phyloP scores from a whole-genome alignment of 2,888 invertebrate species.

The Penaeus monodon region DNA sequence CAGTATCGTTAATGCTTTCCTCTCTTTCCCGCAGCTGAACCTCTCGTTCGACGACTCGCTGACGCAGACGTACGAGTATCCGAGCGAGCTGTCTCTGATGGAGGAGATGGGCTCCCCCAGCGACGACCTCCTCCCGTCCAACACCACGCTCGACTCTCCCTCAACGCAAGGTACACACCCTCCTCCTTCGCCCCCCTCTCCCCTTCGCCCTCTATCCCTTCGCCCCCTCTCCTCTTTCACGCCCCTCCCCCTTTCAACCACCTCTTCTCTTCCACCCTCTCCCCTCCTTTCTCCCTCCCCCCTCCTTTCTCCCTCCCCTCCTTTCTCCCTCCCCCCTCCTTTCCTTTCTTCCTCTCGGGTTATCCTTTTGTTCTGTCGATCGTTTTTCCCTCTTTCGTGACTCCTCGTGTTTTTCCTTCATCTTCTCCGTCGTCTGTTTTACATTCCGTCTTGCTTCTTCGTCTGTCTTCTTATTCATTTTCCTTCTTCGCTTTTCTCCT shows the following conservation, averaged over 20 bases:
- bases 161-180: constrained; percentile 22
- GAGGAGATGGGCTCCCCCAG: constrained; percentile 73
- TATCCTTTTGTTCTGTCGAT: not conserved
- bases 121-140: not conserved
- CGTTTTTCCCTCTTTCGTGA: no score
- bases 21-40: constrained; percentile 78
- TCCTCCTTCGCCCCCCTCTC: not conserved
- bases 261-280: not conserved
- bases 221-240: not conserved
- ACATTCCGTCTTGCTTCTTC: no score
- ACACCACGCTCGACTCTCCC: constrained; percentile 16
- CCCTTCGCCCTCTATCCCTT: not conserved
- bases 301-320: not conserved
- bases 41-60: constrained; percentile 91
- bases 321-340: not conserved
- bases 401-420: no score
- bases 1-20: constrained; percentile 48
- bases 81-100: constrained; percentile 86
- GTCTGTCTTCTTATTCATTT: no score
- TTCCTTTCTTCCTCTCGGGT: not conserved
- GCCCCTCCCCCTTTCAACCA: not conserved
- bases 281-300: not conserved
- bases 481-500: no score
- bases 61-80: constrained; percentile 92
- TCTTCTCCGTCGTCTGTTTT: no score